Conservation (phyloP, 2,888 invertebrate genomes). For the Magallana nippona region DNA sequence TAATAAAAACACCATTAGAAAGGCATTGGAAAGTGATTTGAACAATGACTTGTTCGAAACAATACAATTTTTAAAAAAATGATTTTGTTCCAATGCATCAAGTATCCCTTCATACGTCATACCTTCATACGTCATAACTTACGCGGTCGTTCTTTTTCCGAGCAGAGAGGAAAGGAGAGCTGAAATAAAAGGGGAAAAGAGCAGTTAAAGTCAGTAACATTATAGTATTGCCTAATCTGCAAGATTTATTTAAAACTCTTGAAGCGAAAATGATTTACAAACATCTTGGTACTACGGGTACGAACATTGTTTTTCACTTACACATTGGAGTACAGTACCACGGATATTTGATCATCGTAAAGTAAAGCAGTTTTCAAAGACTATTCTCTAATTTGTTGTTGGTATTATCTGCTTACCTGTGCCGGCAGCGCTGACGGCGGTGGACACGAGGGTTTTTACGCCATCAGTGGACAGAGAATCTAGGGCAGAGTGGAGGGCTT, state of each 20-base stretch:
- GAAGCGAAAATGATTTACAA: no score
- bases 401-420: conserved; percentile 13
- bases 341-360: not conserved
- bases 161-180: conserved; percentile 26
- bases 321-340: not conserved
- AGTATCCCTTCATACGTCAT: no score
- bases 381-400: not conserved
- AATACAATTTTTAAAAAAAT: no score
- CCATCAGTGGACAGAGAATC: conserved; percentile 35
- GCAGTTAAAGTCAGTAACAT: no score
- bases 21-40: no score
- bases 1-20: no score
- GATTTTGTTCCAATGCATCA: no score
- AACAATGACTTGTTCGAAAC: no score
- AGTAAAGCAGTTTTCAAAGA: not conserved
- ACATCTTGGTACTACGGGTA: no score
- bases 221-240: no score
- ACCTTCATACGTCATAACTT: not conserved
- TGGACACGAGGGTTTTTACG: conserved; percentile 30
- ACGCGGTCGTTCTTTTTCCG: conserved; percentile 37
- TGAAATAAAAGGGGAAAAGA: not conserved
- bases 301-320: no score
- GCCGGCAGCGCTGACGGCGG: conserved; percentile 27
- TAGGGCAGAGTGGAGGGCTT: conserved; percentile 32
- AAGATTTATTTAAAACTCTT: no score